A percentile compares a stretch with the other conserved stretches of the same genome.
Evolutionary conservation across 2,888 invertebrate species (phyloP).

Genomic region (Cerastoderma edule): DNA sequence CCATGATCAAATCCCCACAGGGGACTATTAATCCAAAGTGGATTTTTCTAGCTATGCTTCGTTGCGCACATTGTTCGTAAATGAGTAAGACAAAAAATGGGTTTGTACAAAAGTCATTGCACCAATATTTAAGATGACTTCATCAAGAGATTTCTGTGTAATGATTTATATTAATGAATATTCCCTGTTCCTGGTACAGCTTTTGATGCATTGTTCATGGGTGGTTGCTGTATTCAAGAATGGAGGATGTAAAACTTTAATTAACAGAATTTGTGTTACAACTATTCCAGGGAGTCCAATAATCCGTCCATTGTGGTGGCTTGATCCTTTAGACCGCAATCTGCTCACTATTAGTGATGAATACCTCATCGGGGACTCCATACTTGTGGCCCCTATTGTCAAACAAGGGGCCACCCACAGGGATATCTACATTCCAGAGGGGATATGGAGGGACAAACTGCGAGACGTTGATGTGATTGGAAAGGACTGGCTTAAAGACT

Average conservation of each 20-base stretch:
- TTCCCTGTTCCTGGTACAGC: no score
- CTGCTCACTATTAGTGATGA: constrained; percentile 91
- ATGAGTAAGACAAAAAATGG: no score
- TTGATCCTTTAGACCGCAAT: constrained; percentile 92
- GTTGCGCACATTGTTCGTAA: no score
- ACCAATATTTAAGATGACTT: no score
- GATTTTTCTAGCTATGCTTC: no score
- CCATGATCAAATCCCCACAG: no score
- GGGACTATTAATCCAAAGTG: no score
- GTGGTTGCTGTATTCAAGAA: neutral
- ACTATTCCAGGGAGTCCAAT: constrained; percentile 88
- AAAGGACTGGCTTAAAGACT: constrained; percentile 63
- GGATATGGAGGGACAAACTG: constrained; percentile 64
- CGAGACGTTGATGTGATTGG: constrained; percentile 50
- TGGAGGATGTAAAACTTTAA: neutral
- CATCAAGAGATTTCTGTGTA: no score
- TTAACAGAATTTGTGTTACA: neutral
- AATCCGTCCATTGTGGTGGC: constrained; percentile 94
- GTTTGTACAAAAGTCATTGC: no score
- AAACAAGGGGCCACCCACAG: constrained; percentile 60
- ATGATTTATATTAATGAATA: no score
- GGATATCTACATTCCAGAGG: constrained; percentile 73
- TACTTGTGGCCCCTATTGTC: constrained; percentile 80
- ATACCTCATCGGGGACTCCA: constrained; percentile 74
- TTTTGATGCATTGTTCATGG: neutral